Conservation (phyloP, 2,888 invertebrate genomes). For the Emmelina monodactyla region DNA sequence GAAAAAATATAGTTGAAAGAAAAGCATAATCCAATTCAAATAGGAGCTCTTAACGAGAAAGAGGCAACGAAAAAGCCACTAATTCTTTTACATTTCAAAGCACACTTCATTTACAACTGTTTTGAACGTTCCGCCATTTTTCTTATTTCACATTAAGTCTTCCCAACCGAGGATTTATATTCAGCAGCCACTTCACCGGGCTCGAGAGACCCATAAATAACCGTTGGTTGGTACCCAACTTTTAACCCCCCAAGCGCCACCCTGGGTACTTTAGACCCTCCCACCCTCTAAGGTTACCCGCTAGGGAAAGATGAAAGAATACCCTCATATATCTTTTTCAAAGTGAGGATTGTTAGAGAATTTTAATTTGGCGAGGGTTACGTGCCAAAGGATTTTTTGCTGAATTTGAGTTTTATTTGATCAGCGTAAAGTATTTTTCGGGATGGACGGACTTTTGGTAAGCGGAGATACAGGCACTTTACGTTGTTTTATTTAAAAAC, state of each 20-base stretch:
- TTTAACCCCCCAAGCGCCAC: conserved; percentile 22
- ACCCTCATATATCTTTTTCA: conserved; percentile 62
- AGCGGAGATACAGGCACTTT: too few relatives aligned
- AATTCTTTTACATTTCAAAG: too few relatives aligned
- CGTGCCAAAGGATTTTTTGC: conserved; percentile 18
- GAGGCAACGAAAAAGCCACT: too few relatives aligned
- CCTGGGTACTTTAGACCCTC: conserved; percentile 20
- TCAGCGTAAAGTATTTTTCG: too few relatives aligned
- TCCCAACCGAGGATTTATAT: conserved; percentile 54
- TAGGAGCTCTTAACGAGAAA: too few relatives aligned
- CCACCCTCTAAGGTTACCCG: conserved; percentile 52
- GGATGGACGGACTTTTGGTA: too few relatives aligned
- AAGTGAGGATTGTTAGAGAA: conserved; percentile 59
- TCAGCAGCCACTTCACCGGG: conserved; percentile 55
- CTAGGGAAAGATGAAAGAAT: conserved; percentile 59
- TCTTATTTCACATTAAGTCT: conserved; percentile 55
- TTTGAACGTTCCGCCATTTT: conserved; percentile 16
- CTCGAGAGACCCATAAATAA: conserved; percentile 64
- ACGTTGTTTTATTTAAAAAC: too few relatives aligned
- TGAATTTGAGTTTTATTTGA: conserved; percentile 14
- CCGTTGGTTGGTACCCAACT: conserved; percentile 39
- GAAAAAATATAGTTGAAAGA: too few relatives aligned
- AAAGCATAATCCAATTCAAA: too few relatives aligned
- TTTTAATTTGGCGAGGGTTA: conserved; percentile 53
- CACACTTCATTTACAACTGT: neutral